Evolutionary conservation across 2,888 invertebrate genomes (phyloP), one percentile per base, ranked within the genome.

Genomic region (Euclidia mi): DNA sequence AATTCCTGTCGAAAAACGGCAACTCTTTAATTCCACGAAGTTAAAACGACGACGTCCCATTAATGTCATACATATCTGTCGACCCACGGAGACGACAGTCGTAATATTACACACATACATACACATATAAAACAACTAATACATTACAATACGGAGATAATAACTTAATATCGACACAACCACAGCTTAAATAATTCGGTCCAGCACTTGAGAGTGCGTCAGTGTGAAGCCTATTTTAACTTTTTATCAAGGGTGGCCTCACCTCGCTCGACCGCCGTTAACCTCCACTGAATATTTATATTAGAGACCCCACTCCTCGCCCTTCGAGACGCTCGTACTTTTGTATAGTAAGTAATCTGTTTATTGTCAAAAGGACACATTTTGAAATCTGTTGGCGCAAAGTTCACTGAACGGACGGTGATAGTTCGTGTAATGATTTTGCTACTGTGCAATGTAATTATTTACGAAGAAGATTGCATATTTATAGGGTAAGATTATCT

Each of bases 241-340:
- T 84, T 86, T 85, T 84, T 83, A 82, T 78, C 74, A 79, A 71
- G 82, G 84, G 73, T 71, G 66, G 69, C 6, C 56, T 71, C 72
- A 75, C 76, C 74, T 71, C 73, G 40, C 32, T 71, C 78, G 78
- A 79, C 82, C 84, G 79, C 65, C 72, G 81, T 78, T 83, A 84
- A 84, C 86, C 88, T 82, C 81, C 71, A 72, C 76, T 85, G 89
- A 89, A 89, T 89, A 90, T 90, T 88, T 88, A 89, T 87, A 85
- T 78, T 80, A 74, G 68, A 59, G 68, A 63, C 77, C 71, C 71
- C 67, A 68, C 76, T 67, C 65, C 51, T 68, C 68, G 66, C 72
- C 68, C 78, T 78, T 75, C 71, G 71, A 69, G 69, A 67, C 58
- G 60, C 52, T 61, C 74, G 55, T n/a, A n/a, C n/a, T n/a, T n/a